phyloP scores from a whole-genome alignment of 2,888 invertebrate genomes.

The Muschampia staudingeri region DNA sequence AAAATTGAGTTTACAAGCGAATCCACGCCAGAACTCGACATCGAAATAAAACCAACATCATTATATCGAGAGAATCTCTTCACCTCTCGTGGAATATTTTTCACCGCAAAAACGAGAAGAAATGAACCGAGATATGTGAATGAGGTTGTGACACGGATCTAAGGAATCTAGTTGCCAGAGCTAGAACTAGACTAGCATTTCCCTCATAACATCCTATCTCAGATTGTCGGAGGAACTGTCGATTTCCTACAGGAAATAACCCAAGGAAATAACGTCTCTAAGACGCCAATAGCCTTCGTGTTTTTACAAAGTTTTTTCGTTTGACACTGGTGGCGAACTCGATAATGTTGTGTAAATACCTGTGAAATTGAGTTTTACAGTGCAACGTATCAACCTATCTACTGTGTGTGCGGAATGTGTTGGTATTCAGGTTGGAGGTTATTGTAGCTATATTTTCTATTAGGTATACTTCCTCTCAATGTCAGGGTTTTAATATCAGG shows the following conservation, averaged over 20 bases:
- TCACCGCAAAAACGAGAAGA: constrained; percentile 45
- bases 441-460: neutral
- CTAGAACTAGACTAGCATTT: constrained; percentile 70
- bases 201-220: constrained; percentile 66
- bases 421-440: neutral
- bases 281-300: constrained; percentile 56
- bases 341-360: constrained; percentile 22
- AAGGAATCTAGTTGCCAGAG: constrained; percentile 64
- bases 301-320: constrained; percentile 35
- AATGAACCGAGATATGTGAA: constrained; percentile 54
- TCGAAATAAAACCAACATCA: constrained; percentile 48
- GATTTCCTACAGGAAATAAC: constrained; percentile 75
- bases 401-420: neutral
- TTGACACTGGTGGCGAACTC: constrained; percentile 18
- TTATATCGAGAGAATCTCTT: constrained; percentile 46
- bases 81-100: constrained; percentile 45
- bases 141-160: constrained; percentile 72
- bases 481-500: no score
- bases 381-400: neutral
- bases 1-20: constrained; percentile 25
- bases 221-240: constrained; percentile 69
- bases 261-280: constrained; percentile 72
- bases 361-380: constrained; percentile 32
- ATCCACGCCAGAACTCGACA: constrained; percentile 36
- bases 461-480: no score